These are phyloP conservation scores for Clanis bilineata DNA, from an alignment of 2,888 invertebrate species.

Conservation along the genomic window DNA sequence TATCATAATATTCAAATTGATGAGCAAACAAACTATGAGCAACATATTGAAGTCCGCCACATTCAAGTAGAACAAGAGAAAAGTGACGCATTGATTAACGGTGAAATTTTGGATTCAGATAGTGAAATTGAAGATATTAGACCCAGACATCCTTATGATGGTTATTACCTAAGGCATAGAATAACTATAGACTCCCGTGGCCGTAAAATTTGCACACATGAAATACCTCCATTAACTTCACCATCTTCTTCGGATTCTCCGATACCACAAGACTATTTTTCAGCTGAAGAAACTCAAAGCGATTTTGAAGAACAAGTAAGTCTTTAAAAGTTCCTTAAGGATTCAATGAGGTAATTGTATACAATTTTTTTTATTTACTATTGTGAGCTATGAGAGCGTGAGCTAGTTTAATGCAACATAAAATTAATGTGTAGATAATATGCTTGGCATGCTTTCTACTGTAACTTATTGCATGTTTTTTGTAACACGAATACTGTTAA, in stretches of 20 bases:
- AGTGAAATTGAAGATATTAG: conserved; percentile 58
- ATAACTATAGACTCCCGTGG: conserved; percentile 64
- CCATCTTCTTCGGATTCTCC: conserved; percentile 54
- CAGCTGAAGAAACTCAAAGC: conserved; percentile 42
- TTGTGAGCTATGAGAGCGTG: not conserved
- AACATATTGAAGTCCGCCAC: conserved; percentile 44
- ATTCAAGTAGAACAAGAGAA: conserved; percentile 44
- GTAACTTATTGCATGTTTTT: conserved; percentile 51
- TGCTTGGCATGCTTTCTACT: conserved; percentile 9
- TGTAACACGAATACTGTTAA: conserved; percentile 8
- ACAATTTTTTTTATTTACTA: not conserved
- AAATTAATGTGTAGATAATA: conserved; percentile 10
- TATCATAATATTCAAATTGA: conserved; percentile 15
- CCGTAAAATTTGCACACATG: conserved; percentile 69
- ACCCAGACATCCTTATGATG: conserved; percentile 78
- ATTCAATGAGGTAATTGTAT: conserved; percentile 17
- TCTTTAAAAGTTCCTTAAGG: conserved; percentile 30
- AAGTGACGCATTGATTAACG: conserved; percentile 44
- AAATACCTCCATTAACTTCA: conserved; percentile 64
- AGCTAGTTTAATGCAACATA: not conserved
- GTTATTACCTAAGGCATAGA: conserved; percentile 71
- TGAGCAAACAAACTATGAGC: conserved; percentile 22
- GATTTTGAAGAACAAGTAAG: conserved; percentile 62
- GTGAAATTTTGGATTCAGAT: conserved; percentile 53
- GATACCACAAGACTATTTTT: conserved; percentile 39